Base-by-base conservation (phyloP, 2,797 vertebrate genomes). In the Enteromius paludinosus region DNA sequence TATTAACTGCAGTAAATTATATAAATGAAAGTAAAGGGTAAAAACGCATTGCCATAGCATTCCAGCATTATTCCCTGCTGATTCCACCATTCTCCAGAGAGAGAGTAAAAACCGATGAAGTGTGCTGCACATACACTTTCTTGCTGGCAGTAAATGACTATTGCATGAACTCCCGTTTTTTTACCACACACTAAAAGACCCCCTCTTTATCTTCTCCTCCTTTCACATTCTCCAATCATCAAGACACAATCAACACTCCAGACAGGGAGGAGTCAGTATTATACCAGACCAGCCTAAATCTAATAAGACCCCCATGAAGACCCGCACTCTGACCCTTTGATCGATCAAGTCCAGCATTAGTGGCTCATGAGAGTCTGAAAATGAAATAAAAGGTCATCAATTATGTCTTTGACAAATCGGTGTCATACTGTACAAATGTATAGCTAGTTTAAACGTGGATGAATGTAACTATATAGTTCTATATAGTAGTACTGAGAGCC, bases 241-340 rank as follows among this genome's bases (percentile, higher is more conserved):
- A 85, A 17, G 30, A 66, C 20, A 45, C 45, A 59, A 65, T 83
- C 64, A 47, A 83, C 49, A 45, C 61, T 69, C 62, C 5, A 79
- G 80, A 77, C 78, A 79, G 70, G 47, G 71, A 83, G 78, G 79
- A 84, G 62, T 56, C 65, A 41, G 69, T 64, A 61, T 82, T 64
- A 33, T 30, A 68, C n/a, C 23, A 69, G 49, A 47, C 43, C 23
- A 66, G 54, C 43, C 74, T 43, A 83, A 82, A 90, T 88, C 84
- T 84, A 90, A 87, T 78, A 66, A 78, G 45, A 78, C 30, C 30
- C 56, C 62, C 43, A 47, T 85, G 75, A 82, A 86, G 80, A 85
- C 68, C 76, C 83, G 25, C 68, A 59, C 69, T 80, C 15, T 81
- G 70, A 87, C 78, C 84, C 70, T 84, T 47, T 69, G 64, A 78